phyloP scores from a whole-genome alignment of 2,113 vertebrate genomes.

The Rhipidura dahli region DNA sequence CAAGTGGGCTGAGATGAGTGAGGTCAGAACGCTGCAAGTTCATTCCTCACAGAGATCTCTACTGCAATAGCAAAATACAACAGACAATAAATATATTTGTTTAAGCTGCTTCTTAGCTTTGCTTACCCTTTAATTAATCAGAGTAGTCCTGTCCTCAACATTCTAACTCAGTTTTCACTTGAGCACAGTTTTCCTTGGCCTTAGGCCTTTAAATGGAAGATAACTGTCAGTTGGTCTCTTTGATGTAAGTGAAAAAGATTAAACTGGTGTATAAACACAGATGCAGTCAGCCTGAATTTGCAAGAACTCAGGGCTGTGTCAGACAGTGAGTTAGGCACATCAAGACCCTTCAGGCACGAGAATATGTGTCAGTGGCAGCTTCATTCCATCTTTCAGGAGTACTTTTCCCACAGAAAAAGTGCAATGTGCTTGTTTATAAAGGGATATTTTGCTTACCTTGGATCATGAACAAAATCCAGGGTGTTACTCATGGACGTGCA shows the following conservation, averaged over 20 bases:
- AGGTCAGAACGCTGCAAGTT: neutral
- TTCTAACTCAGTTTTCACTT: neutral
- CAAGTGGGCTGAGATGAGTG: neutral
- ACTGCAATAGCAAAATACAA: neutral
- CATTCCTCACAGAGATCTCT: neutral
- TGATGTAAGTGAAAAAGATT: neutral
- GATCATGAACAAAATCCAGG: neutral
- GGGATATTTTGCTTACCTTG: neutral
- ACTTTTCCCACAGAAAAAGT: neutral
- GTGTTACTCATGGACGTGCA: neutral
- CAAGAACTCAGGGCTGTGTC: neutral
- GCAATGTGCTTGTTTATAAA: neutral
- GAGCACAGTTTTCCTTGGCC: neutral
- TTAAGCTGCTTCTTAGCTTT: neutral
- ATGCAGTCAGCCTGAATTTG: neutral
- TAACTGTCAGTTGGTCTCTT: neutral
- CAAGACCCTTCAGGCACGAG: accelerated
- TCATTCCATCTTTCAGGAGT: neutral
- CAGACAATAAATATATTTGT: neutral
- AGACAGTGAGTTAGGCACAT: neutral
- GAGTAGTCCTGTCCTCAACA: neutral
- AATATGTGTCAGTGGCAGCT: neutral
- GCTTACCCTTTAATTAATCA: neutral
- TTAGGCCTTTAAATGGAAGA: neutral
- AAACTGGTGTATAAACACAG: neutral